A percentile compares a stretch with the other conserved stretches of the same genome.
Evolutionary conservation across 2,888 invertebrate species (phyloP).

Genomic region (Meteorus colon): DNA sequence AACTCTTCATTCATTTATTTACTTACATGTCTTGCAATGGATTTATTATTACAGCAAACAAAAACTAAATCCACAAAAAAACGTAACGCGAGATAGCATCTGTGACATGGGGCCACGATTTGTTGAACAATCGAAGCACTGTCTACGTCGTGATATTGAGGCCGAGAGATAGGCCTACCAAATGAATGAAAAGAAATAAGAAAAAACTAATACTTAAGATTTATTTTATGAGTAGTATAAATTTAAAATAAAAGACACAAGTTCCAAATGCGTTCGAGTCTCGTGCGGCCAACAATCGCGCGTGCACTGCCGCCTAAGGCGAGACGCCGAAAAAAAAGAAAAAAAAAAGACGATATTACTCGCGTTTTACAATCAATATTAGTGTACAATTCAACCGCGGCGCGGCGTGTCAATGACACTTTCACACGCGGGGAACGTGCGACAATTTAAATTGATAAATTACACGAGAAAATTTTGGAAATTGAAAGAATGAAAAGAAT

Average conservation of each 20-base stretch:
- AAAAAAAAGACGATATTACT: slow-evolving; percentile 46
- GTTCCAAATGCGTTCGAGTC: background rate
- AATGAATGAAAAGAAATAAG: background rate
- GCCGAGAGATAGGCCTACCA: background rate
- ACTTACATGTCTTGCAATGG: slow-evolving; percentile 10
- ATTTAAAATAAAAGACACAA: background rate
- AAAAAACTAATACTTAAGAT: background rate
- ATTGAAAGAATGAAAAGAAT: too few relatives aligned
- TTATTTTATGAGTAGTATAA: background rate
- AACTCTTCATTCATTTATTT: slow-evolving; percentile 1
- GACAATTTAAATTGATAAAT: slow-evolving; percentile 15
- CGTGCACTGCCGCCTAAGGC: slow-evolving; percentile 41
- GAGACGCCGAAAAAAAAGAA: slow-evolving; percentile 43
- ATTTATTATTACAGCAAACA: background rate
- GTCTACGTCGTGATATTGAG: background rate
- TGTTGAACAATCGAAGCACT: slow-evolving; percentile 25
- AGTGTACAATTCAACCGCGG: slow-evolving; percentile 62
- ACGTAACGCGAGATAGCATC: slow-evolving; percentile 4
- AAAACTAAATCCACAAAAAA: slow-evolving; percentile 10
- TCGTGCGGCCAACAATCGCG: slow-evolving; percentile 43
- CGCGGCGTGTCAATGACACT: slow-evolving; percentile 55
- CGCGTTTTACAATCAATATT: slow-evolving; percentile 69
- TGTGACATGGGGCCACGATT: slow-evolving; percentile 8
- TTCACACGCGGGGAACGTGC: slow-evolving; percentile 39
- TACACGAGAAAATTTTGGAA: too few relatives aligned